Conservation (phyloP, 2,113 vertebrate genomes). For the Aplodontia rufa region DNA sequence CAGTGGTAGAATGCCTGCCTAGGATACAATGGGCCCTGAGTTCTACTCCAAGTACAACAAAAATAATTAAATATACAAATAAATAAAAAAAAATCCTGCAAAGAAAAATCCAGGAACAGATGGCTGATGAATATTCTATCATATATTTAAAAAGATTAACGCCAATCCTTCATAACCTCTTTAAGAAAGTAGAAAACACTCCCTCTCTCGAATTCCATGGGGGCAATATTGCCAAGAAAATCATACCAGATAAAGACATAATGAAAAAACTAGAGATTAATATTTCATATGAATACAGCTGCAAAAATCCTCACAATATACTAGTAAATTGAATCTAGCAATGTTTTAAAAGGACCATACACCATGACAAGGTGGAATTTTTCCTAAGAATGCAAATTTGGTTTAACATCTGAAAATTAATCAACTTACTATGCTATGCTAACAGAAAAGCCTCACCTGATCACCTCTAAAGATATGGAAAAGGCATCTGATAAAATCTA, state of each 20-base stretch:
- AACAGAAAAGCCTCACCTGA: background rate
- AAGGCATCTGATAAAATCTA: too few relatives aligned
- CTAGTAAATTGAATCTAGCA: constrained; percentile 13
- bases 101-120: background rate
- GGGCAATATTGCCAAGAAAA: background rate
- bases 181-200: background rate
- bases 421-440: background rate
- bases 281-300: background rate
- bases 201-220: background rate
- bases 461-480: background rate
- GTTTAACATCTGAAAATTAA: constrained; percentile 44
- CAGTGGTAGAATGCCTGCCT: background rate
- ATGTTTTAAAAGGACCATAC: constrained; percentile 10
- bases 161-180: constrained; percentile 11
- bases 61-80: background rate
- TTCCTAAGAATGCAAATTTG: constrained; percentile 22
- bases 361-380: background rate
- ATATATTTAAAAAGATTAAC: constrained; percentile 40
- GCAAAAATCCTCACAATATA: background rate
- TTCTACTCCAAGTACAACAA: background rate
- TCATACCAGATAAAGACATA: constrained; percentile 24
- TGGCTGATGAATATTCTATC: constrained; percentile 31
- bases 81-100: background rate
- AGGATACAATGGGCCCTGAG: background rate
- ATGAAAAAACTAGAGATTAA: constrained; percentile 27